These are phyloP conservation scores for Drosophila engyochracea DNA, from an alignment of 2,888 invertebrate species.

Conservation along the genomic window DNA sequence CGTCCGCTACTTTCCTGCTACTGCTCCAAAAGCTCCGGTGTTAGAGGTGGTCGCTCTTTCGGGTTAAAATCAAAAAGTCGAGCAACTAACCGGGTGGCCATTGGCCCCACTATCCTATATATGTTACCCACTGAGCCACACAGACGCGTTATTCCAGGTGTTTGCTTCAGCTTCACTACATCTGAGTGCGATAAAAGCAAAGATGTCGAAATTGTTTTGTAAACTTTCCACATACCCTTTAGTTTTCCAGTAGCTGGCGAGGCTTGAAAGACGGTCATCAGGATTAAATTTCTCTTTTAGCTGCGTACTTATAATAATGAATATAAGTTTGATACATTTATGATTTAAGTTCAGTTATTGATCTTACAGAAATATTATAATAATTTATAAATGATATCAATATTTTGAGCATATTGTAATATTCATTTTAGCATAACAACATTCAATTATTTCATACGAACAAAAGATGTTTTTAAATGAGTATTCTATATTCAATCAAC, in stretches of 20 bases:
- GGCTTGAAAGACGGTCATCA: background rate
- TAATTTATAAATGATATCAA: background rate
- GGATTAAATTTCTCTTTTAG: too few relatives aligned
- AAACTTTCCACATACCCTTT: conserved; percentile 63
- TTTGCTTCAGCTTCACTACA: conserved; percentile 66
- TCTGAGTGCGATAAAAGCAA: conserved; percentile 45
- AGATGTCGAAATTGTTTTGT: conserved; percentile 65
- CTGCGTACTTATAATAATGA: background rate
- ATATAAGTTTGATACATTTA: background rate
- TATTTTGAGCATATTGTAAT: background rate
- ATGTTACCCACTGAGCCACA: conserved; percentile 29
- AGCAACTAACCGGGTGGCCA: conserved; percentile 42
- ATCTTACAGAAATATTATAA: background rate
- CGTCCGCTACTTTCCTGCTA: background rate
- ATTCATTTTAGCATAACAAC: background rate
- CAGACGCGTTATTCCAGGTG: conserved; percentile 64
- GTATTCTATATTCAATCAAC: conserved; percentile 33
- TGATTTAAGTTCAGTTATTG: background rate
- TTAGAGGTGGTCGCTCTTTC: conserved; percentile 10
- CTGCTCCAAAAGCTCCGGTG: conserved; percentile 1
- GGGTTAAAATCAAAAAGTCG: conserved; percentile 64
- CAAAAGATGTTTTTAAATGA: background rate
- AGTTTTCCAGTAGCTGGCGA: background rate
- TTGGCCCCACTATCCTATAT: conserved; percentile 6
- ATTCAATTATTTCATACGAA: background rate